Evolutionary conservation across 2,113 vertebrate genomes (phyloP).

Genomic region (Phalacrocorax carbo): DNA sequence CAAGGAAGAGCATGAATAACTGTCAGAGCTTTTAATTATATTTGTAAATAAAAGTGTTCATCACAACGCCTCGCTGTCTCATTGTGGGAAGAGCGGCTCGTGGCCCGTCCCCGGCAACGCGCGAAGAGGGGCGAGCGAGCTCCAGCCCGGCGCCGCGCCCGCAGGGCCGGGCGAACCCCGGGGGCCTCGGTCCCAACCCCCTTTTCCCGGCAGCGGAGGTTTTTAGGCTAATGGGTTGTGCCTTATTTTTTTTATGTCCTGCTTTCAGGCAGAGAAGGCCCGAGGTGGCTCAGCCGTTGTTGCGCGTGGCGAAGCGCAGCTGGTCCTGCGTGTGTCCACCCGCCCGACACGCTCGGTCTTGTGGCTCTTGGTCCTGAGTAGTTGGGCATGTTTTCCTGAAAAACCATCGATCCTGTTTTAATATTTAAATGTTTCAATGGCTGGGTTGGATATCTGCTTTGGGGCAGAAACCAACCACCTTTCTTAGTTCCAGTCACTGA

Average conservation of each 20-base stretch:
- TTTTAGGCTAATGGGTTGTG: not conserved
- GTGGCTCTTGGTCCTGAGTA: not conserved
- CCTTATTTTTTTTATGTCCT: not conserved
- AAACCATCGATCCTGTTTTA: rapidly evolving
- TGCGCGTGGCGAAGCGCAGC: not conserved
- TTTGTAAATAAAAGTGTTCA: slow-evolving; percentile 99
- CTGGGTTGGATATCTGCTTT: not conserved
- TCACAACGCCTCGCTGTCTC: slow-evolving; percentile 82
- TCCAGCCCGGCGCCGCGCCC: not conserved
- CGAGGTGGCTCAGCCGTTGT: not conserved
- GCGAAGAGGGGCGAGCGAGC: rapidly evolving
- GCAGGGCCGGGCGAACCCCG: not conserved
- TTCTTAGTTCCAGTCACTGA: rapidly evolving
- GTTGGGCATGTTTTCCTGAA: not conserved
- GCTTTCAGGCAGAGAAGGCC: rapidly evolving
- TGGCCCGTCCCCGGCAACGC: not conserved
- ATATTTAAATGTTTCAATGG: not conserved
- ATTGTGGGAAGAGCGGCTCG: slow-evolving; percentile 37
- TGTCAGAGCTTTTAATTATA: slow-evolving; percentile 99
- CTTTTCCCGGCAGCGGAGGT: not conserved
- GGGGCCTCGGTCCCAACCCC: not conserved
- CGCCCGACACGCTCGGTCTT: rapidly evolving
- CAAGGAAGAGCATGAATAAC: slow-evolving; percentile 89
- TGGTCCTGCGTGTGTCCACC: too few species aligned
- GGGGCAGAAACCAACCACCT: not conserved